Evolutionary conservation across 2,113 vertebrate species (phyloP).

Genomic region (Rhombomys opimus): DNA sequence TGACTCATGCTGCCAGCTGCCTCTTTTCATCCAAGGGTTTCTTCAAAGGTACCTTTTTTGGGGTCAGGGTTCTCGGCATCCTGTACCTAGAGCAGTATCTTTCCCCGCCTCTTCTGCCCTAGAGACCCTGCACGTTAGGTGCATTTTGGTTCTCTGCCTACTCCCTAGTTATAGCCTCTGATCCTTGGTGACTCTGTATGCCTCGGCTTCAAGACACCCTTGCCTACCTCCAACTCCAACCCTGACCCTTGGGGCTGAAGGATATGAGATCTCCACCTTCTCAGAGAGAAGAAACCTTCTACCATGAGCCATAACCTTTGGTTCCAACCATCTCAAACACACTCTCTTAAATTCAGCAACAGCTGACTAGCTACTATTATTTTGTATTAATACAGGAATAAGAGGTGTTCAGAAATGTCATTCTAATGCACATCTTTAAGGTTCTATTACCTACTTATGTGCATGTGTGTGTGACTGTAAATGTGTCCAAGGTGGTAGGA

Average conservation of each 20-base stretch:
- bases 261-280: not conserved
- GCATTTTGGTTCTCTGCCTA: not conserved
- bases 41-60: not conserved
- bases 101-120: not conserved
- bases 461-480: not conserved
- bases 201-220: too few relatives aligned
- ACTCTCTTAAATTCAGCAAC: not conserved
- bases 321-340: not conserved
- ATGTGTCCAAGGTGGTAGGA: not conserved
- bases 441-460: not conserved
- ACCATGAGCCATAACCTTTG: not conserved
- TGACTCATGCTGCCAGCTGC: too few relatives aligned
- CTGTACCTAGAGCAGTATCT: not conserved
- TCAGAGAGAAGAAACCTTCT: not conserved
- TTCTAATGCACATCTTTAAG: not conserved
- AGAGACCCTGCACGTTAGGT: too few relatives aligned
- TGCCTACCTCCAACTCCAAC: not conserved
- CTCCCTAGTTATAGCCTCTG: not conserved
- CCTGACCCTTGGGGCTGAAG: not conserved
- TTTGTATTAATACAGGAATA: not conserved
- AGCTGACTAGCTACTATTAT: not conserved
- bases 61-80: rapidly evolving
- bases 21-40: not conserved
- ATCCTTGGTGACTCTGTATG: not conserved
- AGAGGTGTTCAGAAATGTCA: not conserved